Evolutionary conservation across 2,888 invertebrate genomes (phyloP), one percentile per base, ranked within the genome.

Genomic region (Campoplex capitator): DNA sequence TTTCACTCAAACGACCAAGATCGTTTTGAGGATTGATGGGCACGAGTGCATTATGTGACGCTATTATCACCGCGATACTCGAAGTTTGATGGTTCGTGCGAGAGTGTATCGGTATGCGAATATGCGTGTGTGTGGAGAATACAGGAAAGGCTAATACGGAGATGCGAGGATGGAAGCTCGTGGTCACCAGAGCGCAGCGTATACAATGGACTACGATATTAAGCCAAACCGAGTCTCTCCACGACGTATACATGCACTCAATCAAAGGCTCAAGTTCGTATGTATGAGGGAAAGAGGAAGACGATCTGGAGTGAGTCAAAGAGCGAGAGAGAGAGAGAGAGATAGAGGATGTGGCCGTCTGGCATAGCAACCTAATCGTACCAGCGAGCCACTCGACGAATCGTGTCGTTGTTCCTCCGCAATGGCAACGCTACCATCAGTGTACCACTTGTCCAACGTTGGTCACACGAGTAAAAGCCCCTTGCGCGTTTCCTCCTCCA

Each of bases 151-250:
- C 62, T 32, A 70, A 38, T 32, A 42, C 58, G 58, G 28, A 45
- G 42, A 74, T 54, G 80, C 71, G 71, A 71, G 35, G 77, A 76
- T 38, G 38, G 38, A 62, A 68, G 45, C 73, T 73, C 83, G 86
- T 86, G 79, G 83, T 80, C 86, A 76, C 67, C 56, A 45, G 67
- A 86, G 54, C 75, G 58, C 16, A 73, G 80, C 56, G 76, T 74
- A 28, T 77, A 86, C 86, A 86, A 86, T 84, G 81, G 84, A 54
- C 67, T 70, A 54, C 54, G 80, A 83, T 86, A 86, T 84, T 68
- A 81, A 81, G 81, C 86, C 73, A 77, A 82, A 74, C 77, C 70
- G 51, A 65, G 80, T 77, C 74, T 73, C 85, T 62, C 13, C 42
- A 35, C 75, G 51, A 45, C 42, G 38, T 32, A 56, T 28, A 56